A percentile compares a stretch with the other conserved stretches of the same genome.
These are phyloP conservation scores for Drosophila peninsularis DNA, from an alignment of 2,888 invertebrate species.

Conservation along the genomic window DNA sequence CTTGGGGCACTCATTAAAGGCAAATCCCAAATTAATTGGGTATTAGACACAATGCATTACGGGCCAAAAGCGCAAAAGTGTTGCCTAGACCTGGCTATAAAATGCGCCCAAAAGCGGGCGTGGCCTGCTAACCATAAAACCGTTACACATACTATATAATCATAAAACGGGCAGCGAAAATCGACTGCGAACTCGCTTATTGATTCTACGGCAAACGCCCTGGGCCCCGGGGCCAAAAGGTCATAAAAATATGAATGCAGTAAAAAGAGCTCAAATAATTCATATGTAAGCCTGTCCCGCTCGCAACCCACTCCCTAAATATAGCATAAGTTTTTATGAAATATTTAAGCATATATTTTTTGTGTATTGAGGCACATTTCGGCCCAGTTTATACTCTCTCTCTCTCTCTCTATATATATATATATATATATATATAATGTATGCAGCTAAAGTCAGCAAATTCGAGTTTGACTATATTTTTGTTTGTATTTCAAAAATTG, in stretches of 20 bases:
- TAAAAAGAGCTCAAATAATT: slow-evolving; percentile 37
- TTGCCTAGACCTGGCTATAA: slow-evolving; percentile 41
- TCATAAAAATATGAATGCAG: slow-evolving; percentile 59
- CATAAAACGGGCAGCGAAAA: slow-evolving; percentile 42
- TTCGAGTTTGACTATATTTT: slow-evolving; percentile 51
- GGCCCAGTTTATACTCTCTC: slow-evolving; percentile 31
- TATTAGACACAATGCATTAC: slow-evolving; percentile 72
- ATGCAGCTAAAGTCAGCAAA: slow-evolving; percentile 72
- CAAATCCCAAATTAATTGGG: slow-evolving; percentile 79
- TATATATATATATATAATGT: slow-evolving; percentile 34
- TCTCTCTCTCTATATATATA: too few relatives aligned
- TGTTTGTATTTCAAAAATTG: slow-evolving; percentile 72
- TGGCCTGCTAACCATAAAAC: slow-evolving; percentile 47
- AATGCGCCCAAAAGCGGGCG: slow-evolving; percentile 46
- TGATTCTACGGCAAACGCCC: slow-evolving; percentile 31
- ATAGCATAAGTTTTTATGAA: slow-evolving; percentile 11
- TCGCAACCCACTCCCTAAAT: background rate
- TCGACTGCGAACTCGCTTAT: slow-evolving; percentile 34
- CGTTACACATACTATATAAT: slow-evolving; percentile 17
- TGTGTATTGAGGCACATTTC: slow-evolving; percentile 53
- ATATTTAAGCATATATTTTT: slow-evolving; percentile 53
- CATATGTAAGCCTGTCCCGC: slow-evolving; percentile 20
- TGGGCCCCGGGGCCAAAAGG: slow-evolving; percentile 4
- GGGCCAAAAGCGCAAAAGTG: slow-evolving; percentile 42
- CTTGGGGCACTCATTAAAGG: slow-evolving; percentile 50